A percentile compares a stretch with the other conserved stretches of the same genome.
Evolutionary conservation across 2,113 vertebrate genomes (phyloP).

Genomic region (Perca schrenkii): DNA sequence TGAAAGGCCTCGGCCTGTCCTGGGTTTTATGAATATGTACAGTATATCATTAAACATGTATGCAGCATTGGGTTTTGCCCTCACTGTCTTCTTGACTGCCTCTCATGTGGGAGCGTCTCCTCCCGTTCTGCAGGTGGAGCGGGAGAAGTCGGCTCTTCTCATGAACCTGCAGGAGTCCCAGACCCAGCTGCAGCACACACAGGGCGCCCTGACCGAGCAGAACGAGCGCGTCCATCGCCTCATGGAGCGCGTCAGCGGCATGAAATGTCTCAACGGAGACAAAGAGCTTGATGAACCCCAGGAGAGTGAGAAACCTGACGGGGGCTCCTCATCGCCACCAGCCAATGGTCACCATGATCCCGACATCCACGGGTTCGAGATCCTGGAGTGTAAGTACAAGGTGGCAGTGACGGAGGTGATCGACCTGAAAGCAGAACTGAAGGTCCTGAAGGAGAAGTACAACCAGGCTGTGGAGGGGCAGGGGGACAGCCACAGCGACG

Average conservation of each 20-base stretch:
- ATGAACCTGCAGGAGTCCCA: constrained; percentile 95
- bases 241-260: constrained; percentile 89
- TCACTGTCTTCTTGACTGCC: neutral
- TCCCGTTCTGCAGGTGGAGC: constrained; percentile 88
- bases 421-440: constrained; percentile 97
- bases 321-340: constrained; percentile 63
- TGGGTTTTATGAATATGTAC: neutral
- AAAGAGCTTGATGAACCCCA: constrained; percentile 89
- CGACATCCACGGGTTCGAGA: constrained; percentile 92
- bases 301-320: constrained; percentile 89
- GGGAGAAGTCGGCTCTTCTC: constrained; percentile 93
- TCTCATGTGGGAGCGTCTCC: neutral
- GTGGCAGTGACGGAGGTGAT: constrained; percentile 98
- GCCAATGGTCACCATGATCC: constrained; percentile 84
- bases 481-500: constrained; percentile 86
- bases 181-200: constrained; percentile 95
- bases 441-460: constrained; percentile 96
- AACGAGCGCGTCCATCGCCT: constrained; percentile 91
- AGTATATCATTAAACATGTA: neutral
- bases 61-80: neutral
- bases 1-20: neutral
- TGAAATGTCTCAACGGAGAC: constrained; percentile 88
- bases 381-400: constrained; percentile 97
- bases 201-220: constrained; percentile 95
- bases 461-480: constrained; percentile 93